Evolutionary conservation across 2,113 vertebrate genomes (phyloP).

Genomic region (Pygoscelis antarcticus): DNA sequence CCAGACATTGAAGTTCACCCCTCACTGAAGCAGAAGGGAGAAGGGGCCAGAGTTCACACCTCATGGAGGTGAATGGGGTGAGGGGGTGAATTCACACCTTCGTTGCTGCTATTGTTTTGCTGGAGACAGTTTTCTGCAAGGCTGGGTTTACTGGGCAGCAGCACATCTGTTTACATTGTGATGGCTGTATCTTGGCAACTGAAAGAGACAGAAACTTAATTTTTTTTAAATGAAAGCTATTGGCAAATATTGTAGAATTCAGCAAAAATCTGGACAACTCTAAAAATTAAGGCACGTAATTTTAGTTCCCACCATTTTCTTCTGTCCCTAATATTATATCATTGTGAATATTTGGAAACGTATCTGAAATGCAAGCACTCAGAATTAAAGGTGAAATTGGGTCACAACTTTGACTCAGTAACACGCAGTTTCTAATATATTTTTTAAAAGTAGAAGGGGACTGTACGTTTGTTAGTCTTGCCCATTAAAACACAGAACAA

Average conservation of each 20-base stretch:
- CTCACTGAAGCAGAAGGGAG: background rate
- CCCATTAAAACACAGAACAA: background rate
- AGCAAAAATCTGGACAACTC: background rate
- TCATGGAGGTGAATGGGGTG: slow-evolving; percentile 25
- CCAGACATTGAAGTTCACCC: slow-evolving; percentile 1
- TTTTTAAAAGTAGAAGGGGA: background rate
- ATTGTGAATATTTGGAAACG: background rate
- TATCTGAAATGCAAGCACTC: background rate
- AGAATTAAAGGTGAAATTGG: background rate
- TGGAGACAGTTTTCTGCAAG: slow-evolving; percentile 50
- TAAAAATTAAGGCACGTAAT: background rate
- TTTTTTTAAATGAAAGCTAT: slow-evolving; percentile 29
- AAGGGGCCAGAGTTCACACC: slow-evolving; percentile 11
- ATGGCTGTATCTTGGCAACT: slow-evolving; percentile 44
- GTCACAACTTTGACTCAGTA: background rate
- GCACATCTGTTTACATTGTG: slow-evolving; percentile 43
- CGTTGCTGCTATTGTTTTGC: slow-evolving; percentile 43
- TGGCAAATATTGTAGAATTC: slow-evolving; percentile 33
- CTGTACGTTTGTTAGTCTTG: background rate
- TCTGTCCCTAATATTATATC: background rate
- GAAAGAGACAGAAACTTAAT: slow-evolving; percentile 39
- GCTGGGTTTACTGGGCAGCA: slow-evolving; percentile 46
- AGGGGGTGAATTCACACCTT: slow-evolving; percentile 49
- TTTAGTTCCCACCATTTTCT: slow-evolving; percentile 7
- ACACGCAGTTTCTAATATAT: background rate